Percentiles rank a stretch among this genome's conserved stretches.
These are phyloP conservation scores for Hybognathus amarus DNA, from an alignment of 2,797 vertebrate species.

Conservation along the genomic window DNA sequence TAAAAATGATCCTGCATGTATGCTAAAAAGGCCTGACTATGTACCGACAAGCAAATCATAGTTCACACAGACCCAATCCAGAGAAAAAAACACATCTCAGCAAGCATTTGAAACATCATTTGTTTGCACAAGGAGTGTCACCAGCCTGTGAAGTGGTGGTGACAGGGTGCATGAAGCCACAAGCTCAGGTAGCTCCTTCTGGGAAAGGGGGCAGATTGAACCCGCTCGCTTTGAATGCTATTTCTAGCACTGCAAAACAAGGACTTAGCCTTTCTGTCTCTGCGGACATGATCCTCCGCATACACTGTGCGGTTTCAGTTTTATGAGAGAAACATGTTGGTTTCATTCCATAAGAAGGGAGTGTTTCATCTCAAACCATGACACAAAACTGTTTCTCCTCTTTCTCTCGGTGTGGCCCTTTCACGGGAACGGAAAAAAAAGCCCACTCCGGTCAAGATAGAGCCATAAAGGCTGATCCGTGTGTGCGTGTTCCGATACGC, in stretches of 20 bases:
- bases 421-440: conserved; percentile 69
- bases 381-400: conserved; percentile 71
- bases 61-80: conserved; percentile 10
- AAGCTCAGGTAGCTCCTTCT: conserved; percentile 53
- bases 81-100: conserved; percentile 43
- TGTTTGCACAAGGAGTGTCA: conserved; percentile 81
- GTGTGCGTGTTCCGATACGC: conserved; percentile 41
- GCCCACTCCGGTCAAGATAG: conserved; percentile 67
- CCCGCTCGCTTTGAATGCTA: conserved; percentile 68
- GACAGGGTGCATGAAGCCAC: conserved; percentile 68
- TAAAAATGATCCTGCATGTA: conserved; percentile 2
- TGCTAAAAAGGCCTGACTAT: conserved; percentile 8
- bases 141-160: conserved; percentile 76
- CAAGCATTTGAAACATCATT: conserved; percentile 47
- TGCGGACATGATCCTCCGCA: conserved; percentile 62
- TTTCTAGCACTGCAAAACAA: conserved; percentile 63
- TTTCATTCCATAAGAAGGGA: conserved; percentile 69
- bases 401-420: conserved; percentile 76
- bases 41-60: conserved; percentile 5
- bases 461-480: conserved; percentile 54
- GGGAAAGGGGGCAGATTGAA: conserved; percentile 71
- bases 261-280: conserved; percentile 57
- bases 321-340: conserved; percentile 64
- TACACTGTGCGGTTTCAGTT: conserved; percentile 61
- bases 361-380: conserved; percentile 77